Evolutionary conservation across 2,113 vertebrate species (phyloP).

Genomic region (Thymallus thymallus): DNA sequence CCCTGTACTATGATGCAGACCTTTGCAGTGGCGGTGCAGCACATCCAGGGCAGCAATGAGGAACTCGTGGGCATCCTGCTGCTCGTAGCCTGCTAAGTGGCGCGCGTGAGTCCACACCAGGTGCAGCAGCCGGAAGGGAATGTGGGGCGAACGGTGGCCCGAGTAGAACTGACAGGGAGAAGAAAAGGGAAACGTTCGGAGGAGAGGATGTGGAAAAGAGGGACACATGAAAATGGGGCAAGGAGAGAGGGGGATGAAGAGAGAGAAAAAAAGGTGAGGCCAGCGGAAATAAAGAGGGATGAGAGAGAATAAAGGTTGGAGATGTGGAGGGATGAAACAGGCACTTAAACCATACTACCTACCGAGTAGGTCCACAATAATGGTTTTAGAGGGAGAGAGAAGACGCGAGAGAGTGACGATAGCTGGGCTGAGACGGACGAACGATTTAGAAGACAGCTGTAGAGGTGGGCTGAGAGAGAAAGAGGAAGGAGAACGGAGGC

Average conservation of each 20-base stretch:
- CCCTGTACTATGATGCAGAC: constrained; percentile 36
- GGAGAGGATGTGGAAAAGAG: not conserved
- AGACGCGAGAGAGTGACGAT: too few species aligned
- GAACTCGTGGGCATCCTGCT: constrained; percentile 98
- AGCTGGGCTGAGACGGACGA: not conserved
- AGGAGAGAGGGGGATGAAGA: constrained; percentile 8
- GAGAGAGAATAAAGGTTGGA: not conserved
- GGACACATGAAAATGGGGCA: not conserved
- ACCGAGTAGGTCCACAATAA: not conserved
- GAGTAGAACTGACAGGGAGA: constrained; percentile 88
- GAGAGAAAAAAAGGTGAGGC: not conserved
- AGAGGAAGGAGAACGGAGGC: not conserved
- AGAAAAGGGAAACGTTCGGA: not conserved
- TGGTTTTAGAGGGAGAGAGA: not conserved
- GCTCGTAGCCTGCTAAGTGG: constrained; percentile 98
- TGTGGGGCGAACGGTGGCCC: constrained; percentile 97
- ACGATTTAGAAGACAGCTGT: not conserved
- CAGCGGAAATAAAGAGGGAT: not conserved
- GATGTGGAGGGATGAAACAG: not conserved
- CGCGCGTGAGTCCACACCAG: constrained; percentile 98
- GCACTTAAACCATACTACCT: not conserved
- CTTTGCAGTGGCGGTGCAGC: constrained; percentile 98
- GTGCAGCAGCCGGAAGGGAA: constrained; percentile 98
- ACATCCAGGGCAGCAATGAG: constrained; percentile 98
- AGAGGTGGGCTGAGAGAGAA: not conserved